Percentiles rank a stretch among this genome's conserved stretches.
Conservation (phyloP, 2,113 vertebrate species). For the Tragelaphus strepsiceros region DNA sequence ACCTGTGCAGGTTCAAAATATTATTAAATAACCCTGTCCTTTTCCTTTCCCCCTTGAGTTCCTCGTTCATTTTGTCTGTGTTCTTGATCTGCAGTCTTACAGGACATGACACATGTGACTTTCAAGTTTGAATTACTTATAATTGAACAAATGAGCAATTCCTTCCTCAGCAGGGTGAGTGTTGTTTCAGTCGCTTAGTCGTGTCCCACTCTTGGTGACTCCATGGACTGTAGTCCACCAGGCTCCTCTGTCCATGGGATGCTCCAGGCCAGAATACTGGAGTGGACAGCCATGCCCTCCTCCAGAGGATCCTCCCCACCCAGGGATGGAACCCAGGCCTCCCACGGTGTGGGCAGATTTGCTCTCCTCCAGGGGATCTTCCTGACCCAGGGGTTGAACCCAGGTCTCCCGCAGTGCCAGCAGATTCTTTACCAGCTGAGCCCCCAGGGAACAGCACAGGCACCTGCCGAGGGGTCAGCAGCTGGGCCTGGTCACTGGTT, state of each 20-base stretch:
- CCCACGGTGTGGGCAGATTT: accelerated
- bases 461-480: background rate
- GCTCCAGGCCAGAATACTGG: background rate
- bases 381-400: background rate
- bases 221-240: background rate
- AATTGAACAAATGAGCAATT: background rate
- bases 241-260: background rate
- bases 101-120: background rate
- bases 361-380: background rate
- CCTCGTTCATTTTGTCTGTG: background rate
- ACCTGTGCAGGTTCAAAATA: background rate
- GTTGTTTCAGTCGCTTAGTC: background rate
- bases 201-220: background rate
- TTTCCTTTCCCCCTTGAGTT: background rate
- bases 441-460: background rate
- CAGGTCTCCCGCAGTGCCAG: accelerated
- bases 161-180: background rate
- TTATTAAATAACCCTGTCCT: background rate
- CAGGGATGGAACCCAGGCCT: background rate
- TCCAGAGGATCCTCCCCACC: background rate
- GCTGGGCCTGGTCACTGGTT: background rate
- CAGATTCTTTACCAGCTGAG: background rate
- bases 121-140: background rate
- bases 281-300: background rate
- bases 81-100: background rate